A percentile compares a stretch with the other conserved stretches of the same genome.
These are phyloP conservation scores for Idaea aversata DNA, from an alignment of 2,888 invertebrate species.

Conservation along the genomic window DNA sequence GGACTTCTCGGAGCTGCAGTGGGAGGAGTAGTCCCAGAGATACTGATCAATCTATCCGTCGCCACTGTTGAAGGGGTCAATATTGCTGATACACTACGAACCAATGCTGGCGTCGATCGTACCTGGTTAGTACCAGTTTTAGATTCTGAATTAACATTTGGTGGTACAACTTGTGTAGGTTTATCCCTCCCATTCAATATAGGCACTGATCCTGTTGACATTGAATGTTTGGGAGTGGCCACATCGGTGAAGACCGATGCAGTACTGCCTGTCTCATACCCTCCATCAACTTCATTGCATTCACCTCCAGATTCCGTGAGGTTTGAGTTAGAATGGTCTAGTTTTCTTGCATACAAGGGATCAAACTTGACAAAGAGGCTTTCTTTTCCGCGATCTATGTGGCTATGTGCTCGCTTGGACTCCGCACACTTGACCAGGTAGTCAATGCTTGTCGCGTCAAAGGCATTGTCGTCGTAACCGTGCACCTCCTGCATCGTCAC, in stretches of 20 bases:
- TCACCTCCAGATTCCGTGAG: constrained; percentile 45
- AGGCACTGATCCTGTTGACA: constrained; percentile 49
- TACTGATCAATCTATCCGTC: constrained; percentile 66
- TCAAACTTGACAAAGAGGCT: constrained; percentile 85
- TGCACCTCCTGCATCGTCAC: constrained; percentile 68
- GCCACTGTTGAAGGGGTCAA: constrained; percentile 63
- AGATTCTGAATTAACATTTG: constrained; percentile 56
- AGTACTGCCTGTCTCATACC: constrained; percentile 70
- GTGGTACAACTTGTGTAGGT: constrained; percentile 69
- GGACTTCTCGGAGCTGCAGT: constrained; percentile 63
- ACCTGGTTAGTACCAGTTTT: constrained; percentile 36
- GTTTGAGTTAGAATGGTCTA: constrained; percentile 34
- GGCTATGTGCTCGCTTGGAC: constrained; percentile 54
- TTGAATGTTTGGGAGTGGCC: constrained; percentile 49
- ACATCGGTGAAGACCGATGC: constrained; percentile 55
- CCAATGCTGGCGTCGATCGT: constrained; percentile 55
- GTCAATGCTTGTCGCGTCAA: constrained; percentile 80
- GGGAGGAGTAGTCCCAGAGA: constrained; percentile 64
- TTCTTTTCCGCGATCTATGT: constrained; percentile 74
- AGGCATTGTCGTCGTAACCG: constrained; percentile 68
- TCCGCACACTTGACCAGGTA: constrained; percentile 74
- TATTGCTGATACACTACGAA: constrained; percentile 70
- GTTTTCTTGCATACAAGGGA: constrained; percentile 68
- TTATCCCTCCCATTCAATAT: constrained; percentile 50
- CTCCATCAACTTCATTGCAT: constrained; percentile 58